Evolutionary conservation across 2,797 vertebrate genomes (phyloP).

Genomic region (Pagetopsis macropterus): DNA sequence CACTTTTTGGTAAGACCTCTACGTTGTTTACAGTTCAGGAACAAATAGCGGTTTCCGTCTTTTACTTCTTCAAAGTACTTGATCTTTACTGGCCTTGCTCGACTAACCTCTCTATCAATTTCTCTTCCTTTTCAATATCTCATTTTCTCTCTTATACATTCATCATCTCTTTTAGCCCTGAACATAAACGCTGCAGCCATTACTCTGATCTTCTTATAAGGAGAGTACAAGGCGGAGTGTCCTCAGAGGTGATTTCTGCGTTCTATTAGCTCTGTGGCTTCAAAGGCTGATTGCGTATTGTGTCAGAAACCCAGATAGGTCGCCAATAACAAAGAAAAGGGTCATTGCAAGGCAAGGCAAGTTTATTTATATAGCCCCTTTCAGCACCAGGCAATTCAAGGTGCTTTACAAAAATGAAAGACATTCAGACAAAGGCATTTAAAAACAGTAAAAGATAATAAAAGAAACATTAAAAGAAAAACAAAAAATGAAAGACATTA

Average conservation of each 20-base stretch:
- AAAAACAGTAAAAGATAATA: no score
- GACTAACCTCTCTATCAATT: slow-evolving; percentile 3
- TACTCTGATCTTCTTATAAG: neutral
- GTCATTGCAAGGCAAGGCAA: neutral
- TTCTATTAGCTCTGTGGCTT: slow-evolving; percentile 8
- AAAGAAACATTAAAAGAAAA: no score
- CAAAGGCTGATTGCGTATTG: neutral
- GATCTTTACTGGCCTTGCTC: slow-evolving; percentile 13
- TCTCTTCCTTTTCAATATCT: slow-evolving; percentile 3
- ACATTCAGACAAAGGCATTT: no score
- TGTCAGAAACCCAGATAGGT: neutral
- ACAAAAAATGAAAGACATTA: no score
- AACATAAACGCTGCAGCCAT: slow-evolving; percentile 14
- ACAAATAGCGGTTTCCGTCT: neutral
- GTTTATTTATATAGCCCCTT: no score
- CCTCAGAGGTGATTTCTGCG: slow-evolving; percentile 2
- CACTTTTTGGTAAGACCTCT: neutral
- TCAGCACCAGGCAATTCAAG: no score
- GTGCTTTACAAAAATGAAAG: no score
- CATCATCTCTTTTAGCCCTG: slow-evolving; percentile 13
- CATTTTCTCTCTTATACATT: neutral
- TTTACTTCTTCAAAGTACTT: slow-evolving; percentile 21
- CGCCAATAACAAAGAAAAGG: no score
- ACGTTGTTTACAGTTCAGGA: no score
- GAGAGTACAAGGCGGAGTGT: neutral